Evolutionary conservation across 2,113 vertebrate species (phyloP), one percentile per base, ranked within the genome.

Genomic region (Actinemys pallida): DNA sequence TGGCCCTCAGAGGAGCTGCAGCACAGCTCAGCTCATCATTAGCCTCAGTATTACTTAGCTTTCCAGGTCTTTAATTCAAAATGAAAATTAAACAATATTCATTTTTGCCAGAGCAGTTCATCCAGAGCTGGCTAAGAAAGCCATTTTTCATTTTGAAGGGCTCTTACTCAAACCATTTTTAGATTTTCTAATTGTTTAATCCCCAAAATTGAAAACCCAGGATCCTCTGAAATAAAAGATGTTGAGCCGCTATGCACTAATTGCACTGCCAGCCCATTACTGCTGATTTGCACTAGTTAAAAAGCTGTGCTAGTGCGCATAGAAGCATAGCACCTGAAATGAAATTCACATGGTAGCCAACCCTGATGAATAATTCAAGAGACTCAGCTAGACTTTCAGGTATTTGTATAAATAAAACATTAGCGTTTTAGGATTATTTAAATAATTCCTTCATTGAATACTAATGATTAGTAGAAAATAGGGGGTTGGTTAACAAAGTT

Each of bases 61-160:
- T 98, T 98, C 92, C 59, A 93, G 89, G 92, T 97, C 96, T 97
- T 98, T 98, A 98, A 98, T 98, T 98, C 97, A 97, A 97, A 98
- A 98, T 94, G 95, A 98, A 98, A 98, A 98, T 98, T 97, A 98
- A 98, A 98, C 96, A 98, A 97, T 97, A 97, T 92, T 96, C 96
- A 97, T 98, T 98, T 72, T 98, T 97, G 89, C 92, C 62, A 93
- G 76, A 94, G 90, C 80, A 96, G 45, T 91, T 98, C 87, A 92
- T 96, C 95, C 93, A 97, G 95, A 97, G 94, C 92, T 95, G 83
- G 84, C 92, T 96, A 97, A 92, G 88, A 97, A 96, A 98, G 94
- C 75, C 29, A 94, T 97, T 98, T 98, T 98, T 97, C 84, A 97
- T 97, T 97, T 97, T 97, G 94, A 96, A 97, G 90, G 53, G 57